Percentiles rank a stretch among this genome's conserved stretches.
Evolutionary conservation across 1,140 invertebrate genomes (phyloP).

Genomic region (Orussus abietinus): DNA sequence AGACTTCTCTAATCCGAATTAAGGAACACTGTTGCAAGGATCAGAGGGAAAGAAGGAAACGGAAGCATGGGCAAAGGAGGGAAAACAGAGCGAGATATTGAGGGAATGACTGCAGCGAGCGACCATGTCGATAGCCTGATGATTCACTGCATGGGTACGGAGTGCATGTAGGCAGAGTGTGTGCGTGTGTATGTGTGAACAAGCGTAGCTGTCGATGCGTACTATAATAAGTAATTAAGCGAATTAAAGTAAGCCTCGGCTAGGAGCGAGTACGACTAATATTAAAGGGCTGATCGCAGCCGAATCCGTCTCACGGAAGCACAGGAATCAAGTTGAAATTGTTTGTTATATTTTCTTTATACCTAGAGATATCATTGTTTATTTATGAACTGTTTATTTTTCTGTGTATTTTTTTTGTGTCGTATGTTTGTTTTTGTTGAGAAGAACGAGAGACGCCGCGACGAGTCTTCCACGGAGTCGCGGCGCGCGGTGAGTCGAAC

Average conservation of each 20-base stretch:
- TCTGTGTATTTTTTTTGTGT: slow-evolving; percentile 36
- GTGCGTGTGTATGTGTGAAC: background rate
- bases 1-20: slow-evolving; percentile 54
- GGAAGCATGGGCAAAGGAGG: slow-evolving; percentile 2
- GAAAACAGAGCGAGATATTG: no score
- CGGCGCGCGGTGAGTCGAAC: no score
- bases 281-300: slow-evolving; percentile 18
- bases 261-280: slow-evolving; percentile 9
- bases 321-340: slow-evolving; percentile 37
- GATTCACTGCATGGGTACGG: no score
- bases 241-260: slow-evolving; percentile 14
- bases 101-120: no score
- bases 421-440: slow-evolving; percentile 47
- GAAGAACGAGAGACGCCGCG: no score
- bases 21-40: no score
- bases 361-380: slow-evolving; percentile 50
- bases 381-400: slow-evolving; percentile 55
- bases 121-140: no score
- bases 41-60: slow-evolving; percentile 17
- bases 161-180: slow-evolving; percentile 6
- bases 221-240: slow-evolving; percentile 16
- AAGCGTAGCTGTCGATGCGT: slow-evolving; percentile 17
- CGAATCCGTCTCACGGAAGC: slow-evolving; percentile 33
- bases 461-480: no score
- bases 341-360: slow-evolving; percentile 53